These are phyloP conservation scores for Cherax quadricarinatus DNA, from an alignment of 1,140 invertebrate species.

Conservation along the genomic window DNA sequence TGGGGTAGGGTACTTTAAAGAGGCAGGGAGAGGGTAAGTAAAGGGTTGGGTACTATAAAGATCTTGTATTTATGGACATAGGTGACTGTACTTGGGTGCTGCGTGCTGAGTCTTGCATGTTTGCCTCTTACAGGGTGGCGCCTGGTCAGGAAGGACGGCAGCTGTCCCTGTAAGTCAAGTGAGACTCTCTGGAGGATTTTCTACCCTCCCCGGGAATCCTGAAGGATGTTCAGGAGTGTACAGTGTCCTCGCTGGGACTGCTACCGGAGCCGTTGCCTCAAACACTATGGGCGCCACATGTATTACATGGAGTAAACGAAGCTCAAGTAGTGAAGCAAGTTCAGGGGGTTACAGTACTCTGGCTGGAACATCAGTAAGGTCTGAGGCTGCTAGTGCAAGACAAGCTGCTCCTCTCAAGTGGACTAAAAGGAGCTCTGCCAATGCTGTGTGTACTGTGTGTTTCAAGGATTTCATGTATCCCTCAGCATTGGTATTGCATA, in stretches of 20 bases:
- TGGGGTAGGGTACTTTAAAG: no score
- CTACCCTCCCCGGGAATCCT: constrained; percentile 24
- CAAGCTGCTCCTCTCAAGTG: not conserved
- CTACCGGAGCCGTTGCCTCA: constrained; percentile 9
- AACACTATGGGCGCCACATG: not conserved
- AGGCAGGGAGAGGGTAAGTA: not conserved
- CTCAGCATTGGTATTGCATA: constrained; percentile 52
- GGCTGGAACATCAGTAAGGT: not conserved
- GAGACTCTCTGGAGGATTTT: constrained; percentile 34
- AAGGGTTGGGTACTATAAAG: not conserved
- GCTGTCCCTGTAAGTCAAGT: constrained; percentile 49
- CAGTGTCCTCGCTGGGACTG: constrained; percentile 24
- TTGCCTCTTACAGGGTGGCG: constrained; percentile 66
- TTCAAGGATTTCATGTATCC: constrained; percentile 67
- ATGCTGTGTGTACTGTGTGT: constrained; percentile 49
- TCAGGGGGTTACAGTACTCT: constrained; percentile 2
- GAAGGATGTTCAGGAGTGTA: constrained; percentile 40
- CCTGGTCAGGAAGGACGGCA: constrained; percentile 53
- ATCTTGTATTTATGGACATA: not conserved
- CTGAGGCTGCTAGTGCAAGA: not conserved
- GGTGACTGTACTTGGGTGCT: constrained; percentile 17
- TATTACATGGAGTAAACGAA: constrained; percentile 36
- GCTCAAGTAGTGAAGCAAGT: constrained; percentile 1
- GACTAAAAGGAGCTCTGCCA: constrained; percentile 15
- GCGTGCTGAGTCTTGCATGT: constrained; percentile 67